Base-by-base conservation (phyloP, 2,888 invertebrate species). In the Dasypolia templi region DNA sequence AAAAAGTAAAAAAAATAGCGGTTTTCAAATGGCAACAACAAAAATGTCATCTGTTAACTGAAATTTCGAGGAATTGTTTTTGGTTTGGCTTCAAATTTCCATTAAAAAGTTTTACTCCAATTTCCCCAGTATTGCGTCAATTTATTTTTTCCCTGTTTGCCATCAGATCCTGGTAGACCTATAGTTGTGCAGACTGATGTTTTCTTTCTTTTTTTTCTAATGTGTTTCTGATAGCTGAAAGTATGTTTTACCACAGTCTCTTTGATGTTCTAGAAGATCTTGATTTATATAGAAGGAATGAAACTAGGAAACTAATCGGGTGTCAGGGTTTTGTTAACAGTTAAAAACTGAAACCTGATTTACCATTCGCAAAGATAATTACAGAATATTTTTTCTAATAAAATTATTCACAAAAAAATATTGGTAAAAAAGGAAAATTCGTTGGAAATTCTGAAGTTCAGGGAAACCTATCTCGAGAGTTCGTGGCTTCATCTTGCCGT, bases 151-250 rank as follows among this genome's bases (percentile, higher is more conserved):
- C n/a, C n/a, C n/a, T n/a, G n/a, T n/a, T n/a, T n/a, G n/a, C n/a
- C n/a, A n/a, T n/a, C n/a, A n/a, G n/a, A n/a, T n/a, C n/a, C n/a
- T n/a, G n/a, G n/a, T n/a, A n/a, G n/a, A n/a, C n/a, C n/a, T n/a
- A n/a, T n/a, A 42, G 1, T 67, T 35, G 4, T 39, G n/a, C 5
- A 22, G 19, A 29, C 32, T 58, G 46, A n/a, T n/a, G n/a, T n/a
- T n/a, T n/a, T n/a, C n/a, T n/a, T n/a, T n/a, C n/a, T n/a, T n/a
- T n/a, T n/a, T n/a, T n/a, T 17, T 42, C 22, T 67, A 19, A 72
- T 67, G 5, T 67, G 3, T 59, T 67, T 75, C 32, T 58, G 55
- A 71, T 55, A 63, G n/a, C 7, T n/a, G 12, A 65, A 69, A 35
- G 19, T 44, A 63, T 14, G 22, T 29, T 29, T 63, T 22, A 44